Evolutionary conservation across 2,797 vertebrate genomes (phyloP), one percentile per base, ranked within the genome.

Genomic region (Todus mexicanus): DNA sequence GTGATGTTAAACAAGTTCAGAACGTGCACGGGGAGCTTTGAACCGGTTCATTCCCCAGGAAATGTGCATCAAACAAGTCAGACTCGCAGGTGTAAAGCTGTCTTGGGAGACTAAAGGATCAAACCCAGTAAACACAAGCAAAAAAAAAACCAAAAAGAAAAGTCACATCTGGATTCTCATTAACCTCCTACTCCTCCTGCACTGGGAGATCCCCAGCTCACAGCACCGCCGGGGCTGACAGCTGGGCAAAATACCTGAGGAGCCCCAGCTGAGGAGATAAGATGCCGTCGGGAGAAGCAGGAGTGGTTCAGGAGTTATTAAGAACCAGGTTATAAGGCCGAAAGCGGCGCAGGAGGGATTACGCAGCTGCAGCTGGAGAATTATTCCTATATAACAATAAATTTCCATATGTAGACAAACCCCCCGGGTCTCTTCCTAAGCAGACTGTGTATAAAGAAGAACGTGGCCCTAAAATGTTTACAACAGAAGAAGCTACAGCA

Each of bases 391-490:
- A 13, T 3, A 77, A 79, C 92, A 89, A 80, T 80, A 86, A 72
- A 57, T 82, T 89, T 72, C 79, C 60, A n/a, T 12, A n/a, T 0
- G 11, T n/a, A 78, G 88, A 79, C 54, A 89, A 91, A 92, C 64
- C 87, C 87, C 72, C 43, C 2, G 4, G 43, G 73, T 66, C 89
- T 80, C 82, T 43, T 31, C 20, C 9, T 7, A 40, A 91, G 79
- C 75, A 71, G 61, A 20, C 40, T 70, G 64, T 23, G 7, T 38
- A 50, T n/a, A n/a, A 73, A 78, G 71, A 82, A 65, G 75, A 93
- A 95, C 6, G 51, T 5, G 37, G 76, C 79, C 82, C 76, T 78
- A 83, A 95, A 95, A 83, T 78, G 87, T 92, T 95, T 96, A 95
- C 26, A 70, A 53, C 18, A 78, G 31, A 38, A 87, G 92, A 78